phyloP scores from a whole-genome alignment of 2,797 vertebrate genomes.

The Emys orbicularis region DNA sequence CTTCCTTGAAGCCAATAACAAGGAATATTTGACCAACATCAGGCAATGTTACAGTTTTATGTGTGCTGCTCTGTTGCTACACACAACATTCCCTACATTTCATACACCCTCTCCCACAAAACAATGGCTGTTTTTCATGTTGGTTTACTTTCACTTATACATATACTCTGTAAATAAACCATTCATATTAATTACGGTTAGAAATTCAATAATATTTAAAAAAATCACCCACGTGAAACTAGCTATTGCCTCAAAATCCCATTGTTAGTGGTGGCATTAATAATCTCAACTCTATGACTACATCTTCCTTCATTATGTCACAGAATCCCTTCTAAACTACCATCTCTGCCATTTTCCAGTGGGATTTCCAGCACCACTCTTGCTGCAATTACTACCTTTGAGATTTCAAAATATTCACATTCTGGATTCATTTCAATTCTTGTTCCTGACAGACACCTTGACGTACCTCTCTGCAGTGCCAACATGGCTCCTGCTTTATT shows the following conservation, averaged over 20 bases:
- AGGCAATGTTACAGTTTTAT: too few relatives aligned
- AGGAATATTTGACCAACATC: background rate
- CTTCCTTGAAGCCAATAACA: background rate
- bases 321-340: background rate
- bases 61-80: too few relatives aligned
- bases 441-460: constrained; percentile 5
- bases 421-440: constrained; percentile 31
- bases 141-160: background rate
- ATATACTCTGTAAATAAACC: background rate
- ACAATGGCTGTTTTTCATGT: background rate
- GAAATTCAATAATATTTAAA: background rate
- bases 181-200: background rate
- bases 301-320: background rate
- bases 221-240: background rate
- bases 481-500: constrained; percentile 44
- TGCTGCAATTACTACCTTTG: background rate
- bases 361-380: background rate
- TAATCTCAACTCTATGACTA: background rate
- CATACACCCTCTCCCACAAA: background rate
- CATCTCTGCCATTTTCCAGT: background rate
- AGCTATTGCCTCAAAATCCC: background rate
- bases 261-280: background rate
- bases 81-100: background rate
- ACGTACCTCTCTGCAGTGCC: background rate
- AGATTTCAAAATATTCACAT: constrained; percentile 54